Evolutionary conservation across 2,888 invertebrate genomes (phyloP).

Genomic region (Drosophila neonasuta): DNA sequence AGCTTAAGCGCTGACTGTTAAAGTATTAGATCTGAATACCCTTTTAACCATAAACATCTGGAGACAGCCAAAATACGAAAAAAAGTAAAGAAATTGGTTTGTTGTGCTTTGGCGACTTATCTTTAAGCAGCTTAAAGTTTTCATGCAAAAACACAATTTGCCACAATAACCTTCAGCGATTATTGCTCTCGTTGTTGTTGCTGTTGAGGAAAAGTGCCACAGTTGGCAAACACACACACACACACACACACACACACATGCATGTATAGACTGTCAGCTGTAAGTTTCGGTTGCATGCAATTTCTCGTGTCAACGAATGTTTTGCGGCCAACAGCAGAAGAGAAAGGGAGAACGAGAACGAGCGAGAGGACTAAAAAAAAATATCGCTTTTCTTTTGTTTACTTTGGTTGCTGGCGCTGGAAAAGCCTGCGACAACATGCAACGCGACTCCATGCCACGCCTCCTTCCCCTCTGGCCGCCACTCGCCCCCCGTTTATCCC

Average conservation of each 20-base stretch:
- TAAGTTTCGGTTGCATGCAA: conserved; percentile 59
- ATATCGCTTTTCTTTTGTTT: conserved; percentile 68
- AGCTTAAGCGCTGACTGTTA: neutral
- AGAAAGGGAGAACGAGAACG: neutral
- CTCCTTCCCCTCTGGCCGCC: neutral
- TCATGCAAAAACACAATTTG: conserved; percentile 61
- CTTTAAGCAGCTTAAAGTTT: conserved; percentile 69
- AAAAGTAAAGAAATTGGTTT: conserved; percentile 18
- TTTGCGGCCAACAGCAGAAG: conserved; percentile 49
- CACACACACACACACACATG: neutral
- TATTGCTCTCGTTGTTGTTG: conserved; percentile 25
- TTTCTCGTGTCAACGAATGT: conserved; percentile 74
- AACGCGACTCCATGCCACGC: conserved; percentile 22
- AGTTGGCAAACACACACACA: conserved; percentile 41
- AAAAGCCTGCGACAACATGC: conserved; percentile 69
- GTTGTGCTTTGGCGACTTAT: conserved; percentile 34
- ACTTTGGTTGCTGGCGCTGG: conserved; percentile 42
- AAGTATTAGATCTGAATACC: neutral
- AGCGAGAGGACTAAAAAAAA: conserved; percentile 18
- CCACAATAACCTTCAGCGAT: conserved; percentile 69
- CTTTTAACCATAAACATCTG: neutral
- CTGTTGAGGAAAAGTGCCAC: conserved; percentile 54
- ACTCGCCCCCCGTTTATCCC: conserved; percentile 19
- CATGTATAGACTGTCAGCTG: conserved; percentile 19
- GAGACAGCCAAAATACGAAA: conserved; percentile 7